phyloP scores from a whole-genome alignment of 2,797 vertebrate species.

The Neosilurus hyrtlii region DNA sequence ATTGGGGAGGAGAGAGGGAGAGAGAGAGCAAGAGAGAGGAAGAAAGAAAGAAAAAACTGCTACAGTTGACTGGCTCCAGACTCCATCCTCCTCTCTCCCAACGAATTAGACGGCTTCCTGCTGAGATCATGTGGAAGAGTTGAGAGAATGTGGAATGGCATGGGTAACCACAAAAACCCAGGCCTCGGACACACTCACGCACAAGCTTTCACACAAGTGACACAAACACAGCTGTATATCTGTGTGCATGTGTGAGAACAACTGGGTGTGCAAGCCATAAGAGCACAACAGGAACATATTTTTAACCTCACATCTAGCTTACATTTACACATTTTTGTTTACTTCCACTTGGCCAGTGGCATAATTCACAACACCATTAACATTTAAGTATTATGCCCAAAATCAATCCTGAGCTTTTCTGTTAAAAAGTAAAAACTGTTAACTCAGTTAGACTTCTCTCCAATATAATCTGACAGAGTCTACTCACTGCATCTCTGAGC shows the following conservation, averaged over 20 bases:
- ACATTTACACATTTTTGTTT: constrained; percentile 13
- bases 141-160: constrained; percentile 36
- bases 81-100: constrained; percentile 47
- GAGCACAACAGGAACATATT: constrained; percentile 29
- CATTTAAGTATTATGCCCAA: background rate
- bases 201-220: constrained; percentile 18
- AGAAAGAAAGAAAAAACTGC: constrained; percentile 13
- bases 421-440: too few species aligned
- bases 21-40: constrained; percentile 20
- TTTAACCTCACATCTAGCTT: background rate
- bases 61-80: constrained; percentile 44
- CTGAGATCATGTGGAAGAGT: constrained; percentile 56
- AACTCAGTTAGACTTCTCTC: background rate
- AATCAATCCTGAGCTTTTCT: background rate
- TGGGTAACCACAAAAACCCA: constrained; percentile 29
- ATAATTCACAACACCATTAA: background rate
- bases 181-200: constrained; percentile 34
- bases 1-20: constrained; percentile 29
- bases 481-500: constrained; percentile 9
- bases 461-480: background rate
- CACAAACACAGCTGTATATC: constrained; percentile 45
- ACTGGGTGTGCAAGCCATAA: constrained; percentile 21
- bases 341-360: background rate
- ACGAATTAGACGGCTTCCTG: constrained; percentile 56
- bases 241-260: constrained; percentile 36